These are phyloP conservation scores for Plutella xylostella DNA, from an alignment of 2,888 invertebrate species.

Conservation along the genomic window DNA sequence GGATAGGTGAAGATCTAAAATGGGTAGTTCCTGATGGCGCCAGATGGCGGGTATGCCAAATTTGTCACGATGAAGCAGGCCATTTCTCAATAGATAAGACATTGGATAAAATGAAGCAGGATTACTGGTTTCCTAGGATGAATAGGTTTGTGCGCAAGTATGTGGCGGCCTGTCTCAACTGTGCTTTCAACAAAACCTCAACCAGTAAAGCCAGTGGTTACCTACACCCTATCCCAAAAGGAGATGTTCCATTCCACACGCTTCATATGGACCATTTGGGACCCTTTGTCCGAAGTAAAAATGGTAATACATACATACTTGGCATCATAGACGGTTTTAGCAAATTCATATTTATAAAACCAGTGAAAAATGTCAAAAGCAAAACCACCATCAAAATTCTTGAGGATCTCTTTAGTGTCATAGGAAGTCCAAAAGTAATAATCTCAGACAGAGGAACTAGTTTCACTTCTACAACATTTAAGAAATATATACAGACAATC, in stretches of 20 bases:
- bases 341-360: slow-evolving; percentile 8
- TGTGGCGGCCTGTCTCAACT: slow-evolving; percentile 18
- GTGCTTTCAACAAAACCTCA: slow-evolving; percentile 15
- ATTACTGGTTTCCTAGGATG: slow-evolving; percentile 17
- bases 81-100: slow-evolving; percentile 14
- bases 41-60: slow-evolving; percentile 19
- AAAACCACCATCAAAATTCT: slow-evolving; percentile 11
- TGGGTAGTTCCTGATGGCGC: slow-evolving; percentile 22
- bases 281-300: slow-evolving; percentile 14
- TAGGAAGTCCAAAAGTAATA: too few species aligned
- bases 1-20: slow-evolving; percentile 14
- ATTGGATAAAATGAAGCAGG: slow-evolving; percentile 10
- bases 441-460: slow-evolving; percentile 12
- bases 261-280: slow-evolving; percentile 16
- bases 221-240: slow-evolving; percentile 14
- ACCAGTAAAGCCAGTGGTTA: slow-evolving; percentile 1
- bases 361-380: slow-evolving; percentile 9
- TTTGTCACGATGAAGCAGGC: slow-evolving; percentile 14
- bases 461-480: slow-evolving; percentile 9
- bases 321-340: slow-evolving; percentile 16
- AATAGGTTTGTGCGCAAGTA: slow-evolving; percentile 15
- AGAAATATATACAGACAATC: slow-evolving; percentile 2
- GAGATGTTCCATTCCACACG: slow-evolving; percentile 7
- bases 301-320: slow-evolving; percentile 17
- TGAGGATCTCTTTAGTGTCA: slow-evolving; percentile 6